These are phyloP conservation scores for Epirrhoe alternata DNA, from an alignment of 2,888 invertebrate species.

Conservation along the genomic window DNA sequence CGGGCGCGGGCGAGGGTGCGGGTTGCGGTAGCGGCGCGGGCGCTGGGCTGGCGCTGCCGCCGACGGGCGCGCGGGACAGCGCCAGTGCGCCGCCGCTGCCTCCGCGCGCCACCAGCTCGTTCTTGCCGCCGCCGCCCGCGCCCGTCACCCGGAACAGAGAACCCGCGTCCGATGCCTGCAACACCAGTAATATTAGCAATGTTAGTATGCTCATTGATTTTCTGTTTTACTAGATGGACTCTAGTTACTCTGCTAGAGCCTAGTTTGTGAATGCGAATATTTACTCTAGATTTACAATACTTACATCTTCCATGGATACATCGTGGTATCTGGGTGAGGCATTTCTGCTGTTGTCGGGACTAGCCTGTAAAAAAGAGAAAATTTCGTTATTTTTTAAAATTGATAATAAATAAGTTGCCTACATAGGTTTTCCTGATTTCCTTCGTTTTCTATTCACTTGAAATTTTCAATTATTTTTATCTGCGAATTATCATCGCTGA, in stretches of 20 bases:
- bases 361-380: conserved; percentile 75
- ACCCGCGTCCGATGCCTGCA: conserved; percentile 77
- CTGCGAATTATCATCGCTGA: no score
- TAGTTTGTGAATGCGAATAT: background rate
- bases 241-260: background rate
- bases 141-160: conserved; percentile 83
- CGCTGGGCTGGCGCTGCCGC: conserved; percentile 87
- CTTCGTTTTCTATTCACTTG: no score
- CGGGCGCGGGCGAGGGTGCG: conserved; percentile 89
- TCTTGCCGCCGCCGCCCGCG: conserved; percentile 88
- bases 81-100: conserved; percentile 87
- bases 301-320: conserved; percentile 81
- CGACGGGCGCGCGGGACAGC: conserved; percentile 85
- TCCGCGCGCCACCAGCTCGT: conserved; percentile 86
- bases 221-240: background rate
- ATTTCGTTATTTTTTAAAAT: conserved; percentile 6
- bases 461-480: no score
- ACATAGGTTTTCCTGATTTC: no score
- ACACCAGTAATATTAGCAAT: background rate
- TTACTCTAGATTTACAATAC: conserved; percentile 41
- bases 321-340: conserved; percentile 80
- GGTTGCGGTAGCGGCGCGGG: conserved; percentile 89
- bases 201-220: background rate
- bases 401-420: no score
- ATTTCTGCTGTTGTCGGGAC: conserved; percentile 82